Conservation (phyloP, 2,888 invertebrate species). For the Andrena bicolor region DNA sequence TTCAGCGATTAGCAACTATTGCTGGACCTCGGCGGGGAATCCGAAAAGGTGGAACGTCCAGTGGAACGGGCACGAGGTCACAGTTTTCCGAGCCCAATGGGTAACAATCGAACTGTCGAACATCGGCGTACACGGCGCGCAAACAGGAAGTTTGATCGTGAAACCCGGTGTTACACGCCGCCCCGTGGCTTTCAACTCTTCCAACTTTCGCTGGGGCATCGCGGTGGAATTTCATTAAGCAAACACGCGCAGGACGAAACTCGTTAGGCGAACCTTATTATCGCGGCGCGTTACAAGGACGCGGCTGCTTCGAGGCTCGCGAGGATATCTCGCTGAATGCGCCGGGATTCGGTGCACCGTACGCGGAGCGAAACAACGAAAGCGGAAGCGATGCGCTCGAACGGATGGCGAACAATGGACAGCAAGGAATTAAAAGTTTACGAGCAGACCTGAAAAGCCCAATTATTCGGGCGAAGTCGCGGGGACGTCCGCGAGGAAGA, state of each 20-base stretch:
- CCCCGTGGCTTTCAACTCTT: slow-evolving; percentile 44
- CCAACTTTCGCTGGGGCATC: slow-evolving; percentile 58
- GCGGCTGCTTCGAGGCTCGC: slow-evolving; percentile 2
- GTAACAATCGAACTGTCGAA: slow-evolving; percentile 28
- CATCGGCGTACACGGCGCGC: slow-evolving; percentile 49
- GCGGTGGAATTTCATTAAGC: slow-evolving; percentile 64
- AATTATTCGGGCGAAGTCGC: slow-evolving; percentile 3
- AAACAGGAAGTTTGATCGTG: slow-evolving; percentile 49
- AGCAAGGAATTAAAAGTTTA: slow-evolving; percentile 41
- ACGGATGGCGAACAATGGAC: slow-evolving; percentile 22
- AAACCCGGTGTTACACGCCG: slow-evolving; percentile 18
- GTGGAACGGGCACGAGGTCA: neutral
- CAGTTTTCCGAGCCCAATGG: neutral
- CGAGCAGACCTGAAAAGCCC: neutral
- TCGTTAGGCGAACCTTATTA: slow-evolving; percentile 63
- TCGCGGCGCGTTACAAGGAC: slow-evolving; percentile 35
- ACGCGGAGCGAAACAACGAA: slow-evolving; percentile 1
- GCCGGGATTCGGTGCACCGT: neutral
- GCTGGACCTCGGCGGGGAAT: no score
- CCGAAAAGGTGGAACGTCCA: neutral
- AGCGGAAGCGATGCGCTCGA: neutral
- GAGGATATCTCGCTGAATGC: slow-evolving; percentile 35
- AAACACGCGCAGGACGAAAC: slow-evolving; percentile 46
- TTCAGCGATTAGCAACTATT: no score
- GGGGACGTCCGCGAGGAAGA: neutral